These are phyloP conservation scores for Hyposmocoma kahamanoa DNA, from an alignment of 1,140 invertebrate genomes.

Conservation along the genomic window DNA sequence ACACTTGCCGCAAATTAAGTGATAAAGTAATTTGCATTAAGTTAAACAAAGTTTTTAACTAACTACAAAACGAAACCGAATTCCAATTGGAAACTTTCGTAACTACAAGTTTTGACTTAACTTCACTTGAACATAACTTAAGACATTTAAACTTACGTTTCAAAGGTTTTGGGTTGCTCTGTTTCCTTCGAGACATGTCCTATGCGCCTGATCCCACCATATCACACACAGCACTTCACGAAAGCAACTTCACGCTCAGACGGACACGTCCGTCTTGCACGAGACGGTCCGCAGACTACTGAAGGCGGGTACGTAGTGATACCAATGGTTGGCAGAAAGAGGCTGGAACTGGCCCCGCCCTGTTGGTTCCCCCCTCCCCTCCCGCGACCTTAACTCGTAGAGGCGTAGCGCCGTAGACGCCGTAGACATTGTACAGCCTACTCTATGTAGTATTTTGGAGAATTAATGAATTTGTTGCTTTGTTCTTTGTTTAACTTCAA, in stretches of 20 bases:
- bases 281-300: conserved; percentile 33
- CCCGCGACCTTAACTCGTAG: conserved; percentile 24
- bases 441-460: neutral
- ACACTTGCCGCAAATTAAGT: no score
- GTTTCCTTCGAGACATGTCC: conserved; percentile 77
- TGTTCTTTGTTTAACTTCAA: no score
- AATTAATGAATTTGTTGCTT: no score
- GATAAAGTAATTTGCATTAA: no score
- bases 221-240: no score
- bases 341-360: conserved; percentile 42
- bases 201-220: conserved; percentile 39
- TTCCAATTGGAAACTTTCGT: no score
- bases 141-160: conserved; percentile 77
- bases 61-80: no score
- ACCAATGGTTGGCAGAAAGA: no score
- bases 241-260: conserved; percentile 35
- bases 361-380: conserved; percentile 24
- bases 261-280: conserved; percentile 35
- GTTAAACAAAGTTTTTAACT: no score
- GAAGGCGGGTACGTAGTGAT: conserved; percentile 4
- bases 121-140: no score
- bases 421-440: neutral
- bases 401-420: conserved; percentile 41
- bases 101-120: no score
- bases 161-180: conserved; percentile 77